Conservation (phyloP, 2,797 vertebrate species). For the Typhlichthys eigenmanni region DNA sequence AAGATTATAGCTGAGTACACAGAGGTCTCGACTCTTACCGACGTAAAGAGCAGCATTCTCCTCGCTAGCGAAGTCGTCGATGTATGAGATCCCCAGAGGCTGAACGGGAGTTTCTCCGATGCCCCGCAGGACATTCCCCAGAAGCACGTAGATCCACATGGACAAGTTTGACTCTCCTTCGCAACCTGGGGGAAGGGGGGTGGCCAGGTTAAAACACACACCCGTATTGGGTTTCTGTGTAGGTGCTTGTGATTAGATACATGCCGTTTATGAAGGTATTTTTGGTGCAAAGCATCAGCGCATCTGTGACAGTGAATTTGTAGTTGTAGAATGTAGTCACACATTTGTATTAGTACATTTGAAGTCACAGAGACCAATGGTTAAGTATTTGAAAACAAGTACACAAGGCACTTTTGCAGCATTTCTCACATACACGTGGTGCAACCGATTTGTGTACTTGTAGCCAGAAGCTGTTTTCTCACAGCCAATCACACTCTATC, state of each 20-base stretch:
- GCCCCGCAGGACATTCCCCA: constrained; percentile 76
- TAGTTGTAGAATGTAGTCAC: too few species aligned
- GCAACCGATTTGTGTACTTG: too few species aligned
- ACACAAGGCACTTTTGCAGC: too few species aligned
- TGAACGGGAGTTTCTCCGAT: constrained; percentile 76
- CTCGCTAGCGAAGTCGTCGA: constrained; percentile 76
- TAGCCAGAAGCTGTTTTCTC: too few species aligned
- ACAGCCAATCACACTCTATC: too few species aligned
- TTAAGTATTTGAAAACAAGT: too few species aligned
- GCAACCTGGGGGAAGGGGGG: constrained; percentile 52
- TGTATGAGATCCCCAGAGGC: constrained; percentile 77
- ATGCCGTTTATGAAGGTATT: background rate
- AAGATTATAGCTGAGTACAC: too few species aligned
- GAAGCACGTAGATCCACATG: constrained; percentile 77
- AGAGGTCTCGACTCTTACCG: constrained; percentile 55
- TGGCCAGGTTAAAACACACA: background rate
- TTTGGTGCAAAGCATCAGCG: too few species aligned
- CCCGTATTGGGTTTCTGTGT: background rate
- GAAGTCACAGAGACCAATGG: too few species aligned
- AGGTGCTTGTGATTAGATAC: background rate
- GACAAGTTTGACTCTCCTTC: constrained; percentile 70
- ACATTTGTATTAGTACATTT: too few species aligned
- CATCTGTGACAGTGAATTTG: too few species aligned
- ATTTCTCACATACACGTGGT: too few species aligned
- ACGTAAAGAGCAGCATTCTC: constrained; percentile 80